Evolutionary conservation across 2,113 vertebrate genomes (phyloP).

Genomic region (Pachyramphus minor): DNA sequence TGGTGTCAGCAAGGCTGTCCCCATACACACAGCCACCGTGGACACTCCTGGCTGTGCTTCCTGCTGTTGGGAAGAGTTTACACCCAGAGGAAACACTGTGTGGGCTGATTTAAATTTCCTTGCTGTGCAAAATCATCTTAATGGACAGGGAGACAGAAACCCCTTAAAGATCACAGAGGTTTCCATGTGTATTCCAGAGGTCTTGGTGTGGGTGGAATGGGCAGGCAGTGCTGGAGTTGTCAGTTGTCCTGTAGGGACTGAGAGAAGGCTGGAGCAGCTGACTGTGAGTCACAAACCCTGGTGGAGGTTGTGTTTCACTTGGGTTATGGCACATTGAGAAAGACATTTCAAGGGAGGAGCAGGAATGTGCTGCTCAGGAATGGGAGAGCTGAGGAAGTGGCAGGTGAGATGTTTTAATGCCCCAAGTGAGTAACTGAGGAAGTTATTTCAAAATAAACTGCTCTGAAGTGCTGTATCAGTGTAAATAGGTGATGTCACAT

Average conservation of each 20-base stretch:
- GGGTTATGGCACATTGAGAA: fast-evolving
- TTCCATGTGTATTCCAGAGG: background rate
- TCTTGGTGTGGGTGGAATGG: background rate
- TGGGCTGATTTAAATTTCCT: background rate
- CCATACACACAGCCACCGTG: fast-evolving
- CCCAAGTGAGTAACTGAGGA: background rate
- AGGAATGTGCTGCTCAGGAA: background rate
- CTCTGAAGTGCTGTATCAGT: background rate
- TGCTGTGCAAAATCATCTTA: background rate
- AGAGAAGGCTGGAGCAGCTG: background rate
- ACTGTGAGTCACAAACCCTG: background rate
- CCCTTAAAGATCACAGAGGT: background rate
- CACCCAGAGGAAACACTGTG: fast-evolving
- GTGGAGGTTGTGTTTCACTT: background rate
- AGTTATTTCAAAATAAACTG: background rate
- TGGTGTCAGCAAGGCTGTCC: background rate
- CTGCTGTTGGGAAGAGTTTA: background rate
- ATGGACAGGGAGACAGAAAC: fast-evolving
- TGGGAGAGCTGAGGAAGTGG: background rate
- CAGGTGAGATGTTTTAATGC: background rate
- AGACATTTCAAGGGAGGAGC: background rate
- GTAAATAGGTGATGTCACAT: background rate
- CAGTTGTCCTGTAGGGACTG: fast-evolving
- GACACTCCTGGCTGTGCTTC: background rate
- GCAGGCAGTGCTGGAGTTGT: background rate